Percentiles rank a stretch among this genome's conserved stretches.
Conservation (phyloP, 2,113 vertebrate genomes). For the Phalacrocorax pelagicus region DNA sequence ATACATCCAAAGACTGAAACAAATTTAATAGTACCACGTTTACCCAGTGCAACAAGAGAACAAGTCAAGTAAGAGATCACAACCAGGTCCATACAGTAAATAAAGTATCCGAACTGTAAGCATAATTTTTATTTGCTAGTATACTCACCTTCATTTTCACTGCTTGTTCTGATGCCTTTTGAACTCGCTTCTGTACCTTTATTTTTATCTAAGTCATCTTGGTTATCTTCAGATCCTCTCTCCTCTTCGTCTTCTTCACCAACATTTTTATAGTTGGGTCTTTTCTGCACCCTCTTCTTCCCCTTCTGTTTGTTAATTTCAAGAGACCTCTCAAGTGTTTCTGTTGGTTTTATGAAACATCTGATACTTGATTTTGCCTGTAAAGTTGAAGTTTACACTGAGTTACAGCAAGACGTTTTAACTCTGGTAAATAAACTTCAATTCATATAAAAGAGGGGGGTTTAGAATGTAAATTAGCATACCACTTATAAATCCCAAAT, state of each 20-base stretch:
- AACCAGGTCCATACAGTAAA: not conserved
- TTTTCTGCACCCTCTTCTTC: conserved; percentile 88
- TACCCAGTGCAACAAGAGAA: not conserved
- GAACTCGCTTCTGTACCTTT: conserved; percentile 87
- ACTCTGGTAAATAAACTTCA: not conserved
- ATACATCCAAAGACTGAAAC: not conserved
- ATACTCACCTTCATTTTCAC: conserved; percentile 91
- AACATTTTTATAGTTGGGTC: conserved; percentile 98
- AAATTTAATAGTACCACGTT: not conserved
- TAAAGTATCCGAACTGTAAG: not conserved
- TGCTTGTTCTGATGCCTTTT: conserved; percentile 88
- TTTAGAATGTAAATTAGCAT: not conserved
- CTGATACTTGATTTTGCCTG: conserved; percentile 85
- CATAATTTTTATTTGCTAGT: not conserved
- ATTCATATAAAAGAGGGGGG: not conserved
- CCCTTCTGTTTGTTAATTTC: conserved; percentile 94
- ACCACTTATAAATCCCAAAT: not conserved
- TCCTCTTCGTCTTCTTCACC: conserved; percentile 97
- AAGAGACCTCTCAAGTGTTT: conserved; percentile 92
- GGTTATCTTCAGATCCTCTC: conserved; percentile 78
- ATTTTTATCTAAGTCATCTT: conserved; percentile 78
- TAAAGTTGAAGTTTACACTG: not conserved
- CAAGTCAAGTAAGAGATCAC: not conserved
- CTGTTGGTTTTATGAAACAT: conserved; percentile 91
- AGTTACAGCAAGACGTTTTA: not conserved